Evolutionary conservation across 2,113 vertebrate genomes (phyloP).

Genomic region (Pristiophorus japonicus): DNA sequence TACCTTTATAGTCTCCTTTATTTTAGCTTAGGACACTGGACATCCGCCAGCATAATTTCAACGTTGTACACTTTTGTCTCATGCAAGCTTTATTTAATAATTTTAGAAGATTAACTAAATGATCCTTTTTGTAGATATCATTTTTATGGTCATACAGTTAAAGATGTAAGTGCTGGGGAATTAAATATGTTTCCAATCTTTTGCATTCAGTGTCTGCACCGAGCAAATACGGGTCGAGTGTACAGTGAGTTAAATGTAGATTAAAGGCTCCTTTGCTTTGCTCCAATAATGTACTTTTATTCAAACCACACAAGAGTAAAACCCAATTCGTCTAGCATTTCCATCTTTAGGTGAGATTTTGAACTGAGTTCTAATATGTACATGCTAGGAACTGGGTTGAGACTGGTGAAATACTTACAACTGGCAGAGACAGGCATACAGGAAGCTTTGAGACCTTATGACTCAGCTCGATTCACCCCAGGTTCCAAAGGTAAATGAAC

Average conservation of each 20-base stretch:
- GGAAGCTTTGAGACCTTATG: not conserved
- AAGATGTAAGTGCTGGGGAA: not conserved
- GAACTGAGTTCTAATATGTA: too few relatives aligned
- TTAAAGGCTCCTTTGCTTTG: not conserved
- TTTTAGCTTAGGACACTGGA: too few relatives aligned
- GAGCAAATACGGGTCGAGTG: too few relatives aligned
- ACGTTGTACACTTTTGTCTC: too few relatives aligned
- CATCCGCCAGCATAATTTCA: too few relatives aligned
- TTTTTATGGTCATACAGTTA: too few relatives aligned
- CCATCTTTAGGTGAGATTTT: too few relatives aligned
- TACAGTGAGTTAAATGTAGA: not conserved
- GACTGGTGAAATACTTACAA: not conserved
- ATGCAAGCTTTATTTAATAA: too few relatives aligned
- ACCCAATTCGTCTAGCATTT: too few relatives aligned
- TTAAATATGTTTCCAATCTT: not conserved
- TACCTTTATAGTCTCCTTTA: too few relatives aligned
- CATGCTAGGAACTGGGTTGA: not conserved
- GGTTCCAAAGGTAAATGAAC: not conserved
- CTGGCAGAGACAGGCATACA: not conserved
- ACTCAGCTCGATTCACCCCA: not conserved
- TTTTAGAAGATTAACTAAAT: not conserved
- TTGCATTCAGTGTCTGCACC: not conserved
- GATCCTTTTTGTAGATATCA: too few relatives aligned
- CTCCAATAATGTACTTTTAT: not conserved
- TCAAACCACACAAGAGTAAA: not conserved